These are phyloP conservation scores for Clavelina lepadiformis DNA, from an alignment of 23 tunicate genomes.

Conservation along the genomic window DNA sequence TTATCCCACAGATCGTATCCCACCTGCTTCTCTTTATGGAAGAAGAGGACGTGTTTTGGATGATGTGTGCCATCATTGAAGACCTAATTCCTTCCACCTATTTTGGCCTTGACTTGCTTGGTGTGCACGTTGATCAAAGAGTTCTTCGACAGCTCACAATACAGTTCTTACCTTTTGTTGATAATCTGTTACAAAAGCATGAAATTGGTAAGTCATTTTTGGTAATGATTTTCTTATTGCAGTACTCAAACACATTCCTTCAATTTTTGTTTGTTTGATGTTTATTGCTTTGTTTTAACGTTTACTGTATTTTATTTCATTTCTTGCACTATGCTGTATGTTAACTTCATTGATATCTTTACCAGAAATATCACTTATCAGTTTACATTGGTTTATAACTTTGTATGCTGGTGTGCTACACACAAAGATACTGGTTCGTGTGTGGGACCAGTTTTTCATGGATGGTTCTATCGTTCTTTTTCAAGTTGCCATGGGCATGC, in stretches of 20 bases:
- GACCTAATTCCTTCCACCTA: constrained; percentile 61
- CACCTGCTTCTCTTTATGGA: constrained; percentile 78
- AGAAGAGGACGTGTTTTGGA: constrained; percentile 89
- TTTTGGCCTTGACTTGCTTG: constrained; percentile 52
- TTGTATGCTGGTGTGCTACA: constrained; percentile 78
- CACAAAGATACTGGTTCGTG: constrained; percentile 62
- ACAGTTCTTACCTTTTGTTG: constrained; percentile 51
- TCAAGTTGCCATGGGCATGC: constrained; percentile 66
- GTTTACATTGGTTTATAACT: constrained; percentile 77
- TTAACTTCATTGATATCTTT: not conserved
- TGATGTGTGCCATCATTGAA: constrained; percentile 78
- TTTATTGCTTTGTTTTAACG: not conserved
- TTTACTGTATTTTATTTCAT: no score
- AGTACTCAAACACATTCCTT: not conserved
- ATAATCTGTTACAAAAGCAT: constrained; percentile 57
- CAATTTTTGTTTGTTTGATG: not conserved
- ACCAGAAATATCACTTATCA: constrained; percentile 51
- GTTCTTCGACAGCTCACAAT: constrained; percentile 60
- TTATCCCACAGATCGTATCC: constrained; percentile 38
- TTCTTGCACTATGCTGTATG: no score
- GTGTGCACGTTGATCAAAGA: constrained; percentile 87
- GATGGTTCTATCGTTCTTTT: constrained; percentile 79
- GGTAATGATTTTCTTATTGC: not conserved
- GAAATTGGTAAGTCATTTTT: constrained; percentile 44
- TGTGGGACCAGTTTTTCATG: constrained; percentile 84